Base-by-base conservation (phyloP, 2,888 invertebrate genomes). In the Synanthedon myopaeformis region DNA sequence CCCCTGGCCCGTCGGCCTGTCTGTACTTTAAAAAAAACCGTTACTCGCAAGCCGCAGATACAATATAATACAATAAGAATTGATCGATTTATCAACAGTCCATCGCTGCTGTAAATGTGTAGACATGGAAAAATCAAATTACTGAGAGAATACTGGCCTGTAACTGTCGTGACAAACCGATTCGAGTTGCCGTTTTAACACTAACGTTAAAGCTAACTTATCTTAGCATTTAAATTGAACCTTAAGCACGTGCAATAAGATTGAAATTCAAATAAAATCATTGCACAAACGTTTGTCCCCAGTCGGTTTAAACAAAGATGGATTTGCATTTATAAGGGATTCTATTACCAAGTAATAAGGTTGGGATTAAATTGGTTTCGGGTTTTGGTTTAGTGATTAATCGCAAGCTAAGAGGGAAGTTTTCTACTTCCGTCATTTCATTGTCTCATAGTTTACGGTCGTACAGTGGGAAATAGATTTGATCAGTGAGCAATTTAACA, bases 91-190 rank as follows among this genome's bases (percentile, higher is more conserved):
- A 28, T 28, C 8, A 28, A 28, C 3, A 28, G 28, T 28, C 0
- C 5, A 28, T 28, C 28, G 6, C 5, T 28, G 28, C 3, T 28
- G 6, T 28, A 28, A 35, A 35, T 35, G 35, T 35, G 35, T 35
- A 35, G 35, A 35, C 35, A 35, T 2, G 35, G 35, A 35, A 35
- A 35, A 35, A 35, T 35, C 35, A 5, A 35, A 35, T 35, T 35
- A 35, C 35, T 35, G 35, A 35, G 35, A 35, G 8, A 35, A 35
- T 35, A 35, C 35, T 35, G 35, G 60, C 64, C 61, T 63, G 57
- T 64, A 68, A 67, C 58, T 51, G 55, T 67, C 67, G 64, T 66
- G 64, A 62, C 73, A n/a, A 72, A 74, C 52, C 58, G 62, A 72
- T 74, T 72, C 61, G 61, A 56, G 55, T 59, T 55, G 45, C 45